Percentiles rank a stretch among this genome's conserved stretches.
These are phyloP conservation scores for Isoperla grammatica DNA, from an alignment of 2,888 invertebrate genomes.

Conservation along the genomic window DNA sequence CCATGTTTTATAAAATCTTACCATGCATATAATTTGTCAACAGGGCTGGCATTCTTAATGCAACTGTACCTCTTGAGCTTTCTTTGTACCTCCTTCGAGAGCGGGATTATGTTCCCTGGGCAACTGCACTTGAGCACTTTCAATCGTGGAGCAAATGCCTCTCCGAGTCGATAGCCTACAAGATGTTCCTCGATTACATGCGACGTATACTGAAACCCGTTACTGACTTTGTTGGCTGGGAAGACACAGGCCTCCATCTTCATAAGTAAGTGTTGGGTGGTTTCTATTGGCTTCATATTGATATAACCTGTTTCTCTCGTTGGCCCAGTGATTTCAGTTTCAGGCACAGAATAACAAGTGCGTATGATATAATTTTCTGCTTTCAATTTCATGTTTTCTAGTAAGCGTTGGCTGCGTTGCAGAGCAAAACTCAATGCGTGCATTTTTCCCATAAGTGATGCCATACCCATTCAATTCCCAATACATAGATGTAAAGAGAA, in stretches of 20 bases:
- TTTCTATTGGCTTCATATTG: not conserved
- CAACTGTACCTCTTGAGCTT: constrained; percentile 58
- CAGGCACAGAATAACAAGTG: no score
- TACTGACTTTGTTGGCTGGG: constrained; percentile 57
- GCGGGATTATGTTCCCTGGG: constrained; percentile 79
- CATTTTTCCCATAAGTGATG: no score
- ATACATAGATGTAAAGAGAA: no score
- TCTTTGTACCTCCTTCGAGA: constrained; percentile 62
- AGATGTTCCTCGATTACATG: constrained; percentile 58
- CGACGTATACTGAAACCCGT: constrained; percentile 54
- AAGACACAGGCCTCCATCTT: constrained; percentile 56
- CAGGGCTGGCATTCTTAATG: constrained; percentile 59
- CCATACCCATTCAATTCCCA: no score
- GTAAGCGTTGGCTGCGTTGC: no score
- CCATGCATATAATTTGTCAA: constrained; percentile 32
- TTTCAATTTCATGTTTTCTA: not conserved
- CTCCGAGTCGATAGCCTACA: constrained; percentile 63
- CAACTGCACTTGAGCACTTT: constrained; percentile 68
- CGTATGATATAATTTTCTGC: no score
- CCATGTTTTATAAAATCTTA: no score
- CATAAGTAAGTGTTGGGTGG: constrained; percentile 49
- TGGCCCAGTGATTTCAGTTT: no score
- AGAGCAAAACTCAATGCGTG: no score
- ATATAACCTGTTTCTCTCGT: no score
- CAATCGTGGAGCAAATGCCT: constrained; percentile 67